phyloP scores from a whole-genome alignment of 2,888 invertebrate genomes.

The Phymatocera aterrima region DNA sequence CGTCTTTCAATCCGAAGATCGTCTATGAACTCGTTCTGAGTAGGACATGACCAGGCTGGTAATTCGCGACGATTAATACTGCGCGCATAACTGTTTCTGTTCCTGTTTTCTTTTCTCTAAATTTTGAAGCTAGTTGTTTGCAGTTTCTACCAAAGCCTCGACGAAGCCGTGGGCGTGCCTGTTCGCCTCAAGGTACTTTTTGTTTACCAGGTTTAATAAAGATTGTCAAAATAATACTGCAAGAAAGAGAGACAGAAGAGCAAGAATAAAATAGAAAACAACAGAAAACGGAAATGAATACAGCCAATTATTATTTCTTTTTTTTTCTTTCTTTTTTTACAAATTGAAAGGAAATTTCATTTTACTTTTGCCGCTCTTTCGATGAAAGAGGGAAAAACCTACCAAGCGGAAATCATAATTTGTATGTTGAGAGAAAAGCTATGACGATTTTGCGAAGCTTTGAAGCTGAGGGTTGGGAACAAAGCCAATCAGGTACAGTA shows the following conservation, averaged over 20 bases:
- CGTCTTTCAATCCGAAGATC: neutral
- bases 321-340: too few species aligned
- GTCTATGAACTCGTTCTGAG: neutral
- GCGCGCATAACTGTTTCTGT: too few species aligned
- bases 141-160: too few species aligned
- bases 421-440: neutral
- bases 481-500: conserved; percentile 32
- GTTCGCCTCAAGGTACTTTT: neutral
- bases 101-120: neutral
- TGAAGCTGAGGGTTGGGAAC: conserved; percentile 64
- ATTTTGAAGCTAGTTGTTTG: too few species aligned
- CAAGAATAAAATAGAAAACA: too few species aligned
- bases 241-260: too few species aligned
- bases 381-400: too few species aligned
- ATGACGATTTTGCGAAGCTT: conserved; percentile 62
- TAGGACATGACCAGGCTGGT: neutral
- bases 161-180: neutral
- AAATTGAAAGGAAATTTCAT: too few species aligned
- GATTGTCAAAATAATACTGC: too few species aligned
- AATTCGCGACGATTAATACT: neutral
- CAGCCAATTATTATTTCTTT: too few species aligned
- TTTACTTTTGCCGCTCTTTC: too few species aligned
- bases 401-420: conserved; percentile 18
- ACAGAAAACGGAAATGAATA: too few species aligned
- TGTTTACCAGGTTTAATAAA: neutral